Base-by-base conservation (phyloP, 2,888 invertebrate species). In the Drosophila cognata region DNA sequence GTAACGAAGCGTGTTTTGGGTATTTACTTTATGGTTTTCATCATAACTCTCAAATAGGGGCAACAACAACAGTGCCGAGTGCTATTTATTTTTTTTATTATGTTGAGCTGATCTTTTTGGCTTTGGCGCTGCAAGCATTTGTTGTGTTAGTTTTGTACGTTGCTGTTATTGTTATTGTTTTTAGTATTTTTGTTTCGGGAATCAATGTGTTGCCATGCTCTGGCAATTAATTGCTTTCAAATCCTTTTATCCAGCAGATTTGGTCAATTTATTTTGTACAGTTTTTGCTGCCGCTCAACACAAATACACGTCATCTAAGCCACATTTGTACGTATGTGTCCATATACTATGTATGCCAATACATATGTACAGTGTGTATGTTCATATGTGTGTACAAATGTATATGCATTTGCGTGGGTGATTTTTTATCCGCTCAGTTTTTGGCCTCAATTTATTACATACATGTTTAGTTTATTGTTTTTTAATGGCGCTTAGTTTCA, bases 401-500 rank as follows among this genome's bases (percentile, higher is more conserved):
- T 55, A 18, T 46, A 16, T 46, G 21, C 46, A 25, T 46, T 25
- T 38, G 13, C n/a, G 55, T 38, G 55, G 55, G 55, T 56, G 28
- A 6, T 36, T 55, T 33, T 60, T 29, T 38, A 31, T 18, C 62
- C 62, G 65, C 59, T 63, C 52, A 53, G 43, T 68, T 71, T 59
- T 60, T 67, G 62, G 67, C 57, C 79, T 73, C 74, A 74, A 89
- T 85, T 87, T 85, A 89, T 89, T 87, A 82, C 77, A 84, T 84
- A 82, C 77, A 84, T 87, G 88, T 75, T 85, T 84, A 81, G 89
- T 89, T 85, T 85, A 85, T 85, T 85, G 85, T 85, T 85, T 85
- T 85, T 85, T 84, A 85, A 85, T 85, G 85, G 85, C 89, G 88
- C 72, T 79, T 87, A 84, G 85, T 84, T 87, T 89, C 89, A 89